A percentile compares a stretch with the other conserved stretches of the same genome.
Evolutionary conservation across 1,140 invertebrate species (phyloP).

Genomic region (Panonychus citri): DNA sequence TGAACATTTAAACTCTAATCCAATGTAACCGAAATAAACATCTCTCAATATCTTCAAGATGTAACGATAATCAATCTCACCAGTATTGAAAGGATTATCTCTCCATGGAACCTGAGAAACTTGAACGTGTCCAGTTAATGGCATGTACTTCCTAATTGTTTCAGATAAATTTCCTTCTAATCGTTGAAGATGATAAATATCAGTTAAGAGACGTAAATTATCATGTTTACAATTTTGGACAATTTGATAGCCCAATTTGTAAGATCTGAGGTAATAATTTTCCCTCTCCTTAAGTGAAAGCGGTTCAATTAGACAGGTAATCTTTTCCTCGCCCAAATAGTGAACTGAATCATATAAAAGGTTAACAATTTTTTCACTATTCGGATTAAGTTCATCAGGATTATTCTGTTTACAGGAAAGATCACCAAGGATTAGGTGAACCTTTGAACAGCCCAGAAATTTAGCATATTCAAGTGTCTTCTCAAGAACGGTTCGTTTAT

Average conservation of each 20-base stretch:
- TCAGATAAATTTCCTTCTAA: conserved; percentile 8
- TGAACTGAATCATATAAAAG: conserved; percentile 2
- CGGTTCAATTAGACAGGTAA: conserved; percentile 9
- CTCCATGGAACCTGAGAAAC: conserved; percentile 9
- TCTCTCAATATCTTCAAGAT: neutral
- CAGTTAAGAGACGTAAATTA: conserved; percentile 7
- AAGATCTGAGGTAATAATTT: conserved; percentile 10
- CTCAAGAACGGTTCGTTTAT: neutral
- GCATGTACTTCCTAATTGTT: neutral
- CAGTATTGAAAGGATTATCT: conserved; percentile 6
- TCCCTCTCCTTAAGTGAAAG: neutral
- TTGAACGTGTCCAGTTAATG: conserved; percentile 9
- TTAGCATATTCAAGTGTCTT: conserved; percentile 3
- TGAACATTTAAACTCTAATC: neutral
- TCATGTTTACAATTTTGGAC: conserved; percentile 4
- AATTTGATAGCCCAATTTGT: conserved; percentile 3
- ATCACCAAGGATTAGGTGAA: conserved; percentile 6
- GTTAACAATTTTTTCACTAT: neutral
- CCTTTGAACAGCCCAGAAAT: conserved; percentile 4
- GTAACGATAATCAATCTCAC: conserved; percentile 10
- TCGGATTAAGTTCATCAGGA: neutral
- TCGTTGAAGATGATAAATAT: conserved; percentile 9
- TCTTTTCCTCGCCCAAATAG: neutral
- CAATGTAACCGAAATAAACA: neutral
- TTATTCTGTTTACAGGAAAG: neutral